A percentile compares a stretch with the other conserved stretches of the same genome.
These are phyloP conservation scores for Thereva unica DNA, from an alignment of 2,888 invertebrate species.

Conservation along the genomic window DNA sequence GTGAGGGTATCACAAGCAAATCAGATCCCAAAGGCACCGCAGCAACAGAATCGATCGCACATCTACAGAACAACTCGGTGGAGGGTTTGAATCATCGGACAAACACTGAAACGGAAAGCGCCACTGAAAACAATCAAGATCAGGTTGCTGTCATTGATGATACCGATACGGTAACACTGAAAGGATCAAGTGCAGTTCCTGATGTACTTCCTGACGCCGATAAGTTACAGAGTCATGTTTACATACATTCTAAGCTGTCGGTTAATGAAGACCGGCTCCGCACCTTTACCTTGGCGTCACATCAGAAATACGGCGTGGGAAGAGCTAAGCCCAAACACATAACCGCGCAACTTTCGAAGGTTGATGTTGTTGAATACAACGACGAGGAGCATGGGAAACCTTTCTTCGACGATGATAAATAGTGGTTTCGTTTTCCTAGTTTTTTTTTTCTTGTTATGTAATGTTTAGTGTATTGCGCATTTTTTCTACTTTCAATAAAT, in stretches of 20 bases:
- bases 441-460: background rate
- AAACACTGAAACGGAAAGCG: no score
- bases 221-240: conserved; percentile 7
- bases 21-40: background rate
- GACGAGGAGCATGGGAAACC: background rate
- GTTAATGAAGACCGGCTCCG: conserved; percentile 38
- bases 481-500: no score
- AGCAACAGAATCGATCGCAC: background rate
- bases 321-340: conserved; percentile 36
- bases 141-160: background rate
- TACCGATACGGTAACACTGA: background rate
- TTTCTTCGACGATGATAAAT: background rate
- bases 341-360: conserved; percentile 22
- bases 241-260: conserved; percentile 17
- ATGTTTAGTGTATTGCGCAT: no score
- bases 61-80: background rate
- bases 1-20: background rate
- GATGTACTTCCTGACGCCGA: background rate
- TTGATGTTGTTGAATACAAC: conserved; percentile 31
- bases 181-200: background rate
- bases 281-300: conserved; percentile 8
- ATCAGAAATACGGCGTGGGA: conserved; percentile 27
- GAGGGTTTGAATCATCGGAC: no score
- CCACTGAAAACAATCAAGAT: background rate
- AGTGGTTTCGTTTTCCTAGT: background rate